Evolutionary conservation across 92 coral and sea anemone species (phyloP).

Genomic region (Metridium senile): DNA sequence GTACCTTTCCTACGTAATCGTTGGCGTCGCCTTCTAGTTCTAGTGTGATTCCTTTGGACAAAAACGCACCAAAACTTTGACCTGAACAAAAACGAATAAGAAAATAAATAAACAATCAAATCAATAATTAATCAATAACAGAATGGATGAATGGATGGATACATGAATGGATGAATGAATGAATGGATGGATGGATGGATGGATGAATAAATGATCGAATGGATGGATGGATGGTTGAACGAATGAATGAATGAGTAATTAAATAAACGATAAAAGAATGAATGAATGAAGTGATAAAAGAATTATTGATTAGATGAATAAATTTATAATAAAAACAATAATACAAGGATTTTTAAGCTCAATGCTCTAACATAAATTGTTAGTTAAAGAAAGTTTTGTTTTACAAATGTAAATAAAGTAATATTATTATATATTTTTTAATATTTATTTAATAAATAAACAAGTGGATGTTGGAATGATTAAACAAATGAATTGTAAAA

Average conservation of each 20-base stretch:
- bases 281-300: neutral
- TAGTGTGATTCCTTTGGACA: constrained; percentile 87
- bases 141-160: neutral
- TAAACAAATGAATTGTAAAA: too few species aligned
- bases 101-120: neutral
- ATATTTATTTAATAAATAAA: too few species aligned
- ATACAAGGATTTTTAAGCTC: too few species aligned
- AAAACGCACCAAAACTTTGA: constrained; percentile 97
- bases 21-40: constrained; percentile 97
- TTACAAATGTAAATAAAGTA: too few species aligned
- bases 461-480: too few species aligned
- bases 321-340: too few species aligned
- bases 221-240: neutral
- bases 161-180: neutral
- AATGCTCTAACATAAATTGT: too few species aligned
- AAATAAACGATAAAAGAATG: neutral
- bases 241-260: neutral
- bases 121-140: too few species aligned
- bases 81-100: constrained; percentile 42
- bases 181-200: neutral
- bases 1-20: constrained; percentile 98
- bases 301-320: neutral
- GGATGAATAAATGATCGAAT: neutral
- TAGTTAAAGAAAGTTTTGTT: too few species aligned
- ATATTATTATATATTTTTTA: too few species aligned